Conservation (phyloP, 2,113 vertebrate species). For the Phalacrocorax pelagicus region DNA sequence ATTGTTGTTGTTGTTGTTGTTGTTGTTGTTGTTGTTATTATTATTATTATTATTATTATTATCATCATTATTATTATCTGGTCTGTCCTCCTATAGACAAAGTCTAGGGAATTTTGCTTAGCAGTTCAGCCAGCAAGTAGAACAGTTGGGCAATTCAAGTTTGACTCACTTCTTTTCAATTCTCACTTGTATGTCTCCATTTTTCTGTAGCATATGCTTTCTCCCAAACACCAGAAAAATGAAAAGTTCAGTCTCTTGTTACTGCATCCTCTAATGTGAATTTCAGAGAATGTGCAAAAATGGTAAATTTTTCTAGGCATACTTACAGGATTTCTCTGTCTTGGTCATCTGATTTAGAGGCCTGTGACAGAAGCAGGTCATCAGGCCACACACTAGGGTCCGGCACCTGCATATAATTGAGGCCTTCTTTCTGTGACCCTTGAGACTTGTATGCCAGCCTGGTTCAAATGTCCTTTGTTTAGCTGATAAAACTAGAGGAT, state of each 20-base stretch:
- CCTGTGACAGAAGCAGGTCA: background rate
- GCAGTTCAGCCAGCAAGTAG: background rate
- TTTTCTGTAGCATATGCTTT: background rate
- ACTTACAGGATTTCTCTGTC: background rate
- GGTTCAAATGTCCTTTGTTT: background rate
- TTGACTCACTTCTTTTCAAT: background rate
- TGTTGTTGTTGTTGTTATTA: background rate
- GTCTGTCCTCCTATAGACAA: background rate
- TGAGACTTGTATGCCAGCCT: background rate
- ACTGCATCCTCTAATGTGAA: background rate
- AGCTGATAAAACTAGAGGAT: background rate
- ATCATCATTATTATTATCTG: background rate
- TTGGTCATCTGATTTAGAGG: background rate
- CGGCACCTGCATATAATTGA: background rate
- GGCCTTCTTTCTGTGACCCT: background rate
- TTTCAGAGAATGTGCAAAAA: background rate
- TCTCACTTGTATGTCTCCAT: background rate
- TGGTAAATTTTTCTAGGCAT: background rate
- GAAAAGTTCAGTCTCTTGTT: background rate
- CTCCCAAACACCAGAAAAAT: background rate
- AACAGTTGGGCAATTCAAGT: background rate
- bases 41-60: background rate
- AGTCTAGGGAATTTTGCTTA: background rate
- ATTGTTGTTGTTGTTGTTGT: too few species aligned
- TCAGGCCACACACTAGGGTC: background rate